Base-by-base conservation (phyloP, 1,140 invertebrate genomes). In the Ericerus pela region DNA sequence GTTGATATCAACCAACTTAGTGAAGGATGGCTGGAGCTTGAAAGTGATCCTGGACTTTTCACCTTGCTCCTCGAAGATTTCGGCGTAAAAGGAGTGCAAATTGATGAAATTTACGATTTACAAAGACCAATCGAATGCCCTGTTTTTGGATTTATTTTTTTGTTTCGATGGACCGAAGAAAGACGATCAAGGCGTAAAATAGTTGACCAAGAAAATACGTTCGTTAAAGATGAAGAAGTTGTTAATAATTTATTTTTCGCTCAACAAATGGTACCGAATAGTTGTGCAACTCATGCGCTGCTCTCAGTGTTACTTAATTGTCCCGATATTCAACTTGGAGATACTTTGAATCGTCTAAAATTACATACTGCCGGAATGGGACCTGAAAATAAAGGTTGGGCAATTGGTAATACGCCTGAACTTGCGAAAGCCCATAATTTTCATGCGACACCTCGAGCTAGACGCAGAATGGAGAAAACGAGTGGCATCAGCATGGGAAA, bases 201-300 rank as follows among this genome's bases (percentile, higher is more conserved):
- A 30, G 86, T 91, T 2, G 88, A 95, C 62, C 87, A 92, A 63
- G 87, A 85, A 58, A 87, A 93, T 67, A 85, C 83, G 53, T 96
- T 91, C 72, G 84, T 96, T 2, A 84, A 88, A 65, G 90, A 97
- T 77, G 89, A 95, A 67, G 82, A 91, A 53, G 80, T 88, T 54
- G 88, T 96, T 16, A 96, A 95, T 65, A 89, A 84, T 65, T 95
- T 98, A 68, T 98, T 97, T 70, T 98, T 97, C 73, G 94, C 93
- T 1, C 90, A 96, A 67, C 94, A 96, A 83, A 89, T 96, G 71
- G 91, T 96, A 24, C 92, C 93, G 1, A 96, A 97, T 66, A 96
- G 91, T 65, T 98, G 94, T 76, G 94, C 94, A 1, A 97, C 94
- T 2, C 93, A 97, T 73, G 91, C 94, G 0, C 69, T 97, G 26